These are phyloP conservation scores for Ormyrus thymus DNA, from an alignment of 2,888 invertebrate genomes.

Conservation along the genomic window DNA sequence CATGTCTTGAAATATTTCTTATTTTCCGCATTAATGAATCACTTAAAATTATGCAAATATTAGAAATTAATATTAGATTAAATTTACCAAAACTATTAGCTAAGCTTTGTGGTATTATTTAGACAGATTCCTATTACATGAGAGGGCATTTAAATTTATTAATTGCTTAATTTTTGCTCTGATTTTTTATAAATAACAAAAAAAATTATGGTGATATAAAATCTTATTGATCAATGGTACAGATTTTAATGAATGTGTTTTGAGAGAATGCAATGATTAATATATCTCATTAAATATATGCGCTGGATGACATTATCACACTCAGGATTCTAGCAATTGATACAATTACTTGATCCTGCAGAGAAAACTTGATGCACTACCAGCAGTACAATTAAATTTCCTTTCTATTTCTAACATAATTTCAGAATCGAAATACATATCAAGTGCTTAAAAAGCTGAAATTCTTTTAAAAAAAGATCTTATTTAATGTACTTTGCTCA, in stretches of 20 bases:
- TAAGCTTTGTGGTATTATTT: constrained; percentile 24
- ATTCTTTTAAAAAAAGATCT: constrained; percentile 27
- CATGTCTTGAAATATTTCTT: constrained; percentile 46
- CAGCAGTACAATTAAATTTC: constrained; percentile 44
- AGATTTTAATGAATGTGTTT: constrained; percentile 26
- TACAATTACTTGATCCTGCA: constrained; percentile 50
- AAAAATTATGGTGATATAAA: constrained; percentile 15
- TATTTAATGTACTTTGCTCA: constrained; percentile 27
- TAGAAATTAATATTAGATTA: constrained; percentile 35
- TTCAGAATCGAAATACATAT: constrained; percentile 47
- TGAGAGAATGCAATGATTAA: constrained; percentile 33
- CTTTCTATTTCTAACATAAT: constrained; percentile 36
- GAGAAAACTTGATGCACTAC: constrained; percentile 45
- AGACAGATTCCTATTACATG: constrained; percentile 18
- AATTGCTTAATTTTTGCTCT: constrained; percentile 21
- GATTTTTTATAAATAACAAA: constrained; percentile 14
- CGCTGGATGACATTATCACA: constrained; percentile 48
- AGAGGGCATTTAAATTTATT: constrained; percentile 10
- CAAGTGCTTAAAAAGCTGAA: constrained; percentile 23
- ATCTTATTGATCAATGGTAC: constrained; percentile 2
- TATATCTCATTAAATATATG: constrained; percentile 32
- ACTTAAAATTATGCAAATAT: constrained; percentile 29
- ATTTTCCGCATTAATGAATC: constrained; percentile 31
- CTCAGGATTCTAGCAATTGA: constrained; percentile 51
- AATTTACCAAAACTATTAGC: constrained; percentile 31